Base-by-base conservation (phyloP, 2,113 vertebrate genomes). In the Muntiacus reevesi region DNA sequence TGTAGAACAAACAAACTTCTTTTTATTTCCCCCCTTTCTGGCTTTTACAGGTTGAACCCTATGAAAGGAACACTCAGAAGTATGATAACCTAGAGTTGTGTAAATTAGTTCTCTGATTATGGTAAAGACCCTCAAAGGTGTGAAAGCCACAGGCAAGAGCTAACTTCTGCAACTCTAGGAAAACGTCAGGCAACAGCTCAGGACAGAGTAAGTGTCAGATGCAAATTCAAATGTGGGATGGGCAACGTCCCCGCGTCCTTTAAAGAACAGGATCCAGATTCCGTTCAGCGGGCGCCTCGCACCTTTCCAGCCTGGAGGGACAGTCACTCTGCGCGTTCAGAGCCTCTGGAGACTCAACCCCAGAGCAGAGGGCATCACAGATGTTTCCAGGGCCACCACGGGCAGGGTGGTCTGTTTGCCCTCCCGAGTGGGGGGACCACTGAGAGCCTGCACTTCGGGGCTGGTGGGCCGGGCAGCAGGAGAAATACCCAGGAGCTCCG, bases 41-140 rank as follows among this genome's bases (percentile, higher is more conserved):
- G 71, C 55, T 87, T 90, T 90, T 54, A 30, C 11, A 60, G 87
- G 19, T 25, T 47, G 25, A 55, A 43, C 19, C 28, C 67, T 19
- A 27, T 40, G 43, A 47, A 86, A 95, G n/a, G 33, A 60, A 79
- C 36, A 28, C 43, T 67, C 71, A 12, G n/a, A 64, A 47, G 16
- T 33, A n/a, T 5, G 25, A 60, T 2, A 86, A 96, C 79, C 85
- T 92, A 64, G 28, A 45, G 79, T 62, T 82, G 97, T 85, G 90
- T 94, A 96, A 96, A 97, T 97, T 60, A 97, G 89, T 95, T 84
- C 96, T 91, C 71, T 25, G 96, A 92, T 93, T 55, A 81, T 33
- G 96, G 97, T 96, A 95, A 97, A 98, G 96, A 97, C 96, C 98
- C 94, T 67, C 83, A 16, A 97, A 97, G 95, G 97, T 95, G 95